Percentiles rank a stretch among this genome's conserved stretches.
These are phyloP conservation scores for Heliothis virescens DNA, from an alignment of 1,140 invertebrate genomes.

Conservation along the genomic window DNA sequence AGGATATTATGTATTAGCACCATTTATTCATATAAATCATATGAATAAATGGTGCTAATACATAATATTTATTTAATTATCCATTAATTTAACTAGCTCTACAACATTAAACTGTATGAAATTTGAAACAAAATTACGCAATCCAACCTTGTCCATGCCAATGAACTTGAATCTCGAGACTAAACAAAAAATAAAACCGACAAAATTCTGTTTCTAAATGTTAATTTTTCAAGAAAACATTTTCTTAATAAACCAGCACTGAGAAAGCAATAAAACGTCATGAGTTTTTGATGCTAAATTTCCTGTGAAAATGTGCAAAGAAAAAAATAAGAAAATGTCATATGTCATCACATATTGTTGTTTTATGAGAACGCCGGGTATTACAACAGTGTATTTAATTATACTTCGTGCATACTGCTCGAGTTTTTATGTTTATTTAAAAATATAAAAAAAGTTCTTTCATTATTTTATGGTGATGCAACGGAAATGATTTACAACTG, in stretches of 20 bases:
- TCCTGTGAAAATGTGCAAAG: not conserved
- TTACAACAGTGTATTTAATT: conserved; percentile 1
- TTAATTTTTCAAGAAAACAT: not conserved
- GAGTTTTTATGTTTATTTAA: conserved; percentile 20
- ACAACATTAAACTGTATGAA: too few relatives aligned
- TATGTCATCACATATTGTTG: conserved; percentile 14
- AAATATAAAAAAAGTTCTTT: conserved; percentile 11
- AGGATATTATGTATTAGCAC: too few relatives aligned
- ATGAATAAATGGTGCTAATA: too few relatives aligned
- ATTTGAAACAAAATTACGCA: too few relatives aligned
- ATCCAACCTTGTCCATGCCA: not conserved
- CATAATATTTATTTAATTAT: too few relatives aligned
- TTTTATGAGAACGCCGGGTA: conserved; percentile 1
- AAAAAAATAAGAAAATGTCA: conserved; percentile 2
- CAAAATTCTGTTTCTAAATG: not conserved
- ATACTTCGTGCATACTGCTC: not conserved
- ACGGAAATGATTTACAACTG: conserved; percentile 6
- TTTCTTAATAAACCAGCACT: not conserved
- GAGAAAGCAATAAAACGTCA: conserved; percentile 14
- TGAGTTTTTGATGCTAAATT: not conserved
- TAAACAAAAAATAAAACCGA: not conserved
- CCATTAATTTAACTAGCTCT: too few relatives aligned
- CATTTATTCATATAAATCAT: too few relatives aligned
- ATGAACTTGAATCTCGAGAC: not conserved
- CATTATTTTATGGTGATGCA: conserved; percentile 30